Evolutionary conservation across 2,888 invertebrate species (phyloP).

Genomic region (Drosophila sordidula): DNA sequence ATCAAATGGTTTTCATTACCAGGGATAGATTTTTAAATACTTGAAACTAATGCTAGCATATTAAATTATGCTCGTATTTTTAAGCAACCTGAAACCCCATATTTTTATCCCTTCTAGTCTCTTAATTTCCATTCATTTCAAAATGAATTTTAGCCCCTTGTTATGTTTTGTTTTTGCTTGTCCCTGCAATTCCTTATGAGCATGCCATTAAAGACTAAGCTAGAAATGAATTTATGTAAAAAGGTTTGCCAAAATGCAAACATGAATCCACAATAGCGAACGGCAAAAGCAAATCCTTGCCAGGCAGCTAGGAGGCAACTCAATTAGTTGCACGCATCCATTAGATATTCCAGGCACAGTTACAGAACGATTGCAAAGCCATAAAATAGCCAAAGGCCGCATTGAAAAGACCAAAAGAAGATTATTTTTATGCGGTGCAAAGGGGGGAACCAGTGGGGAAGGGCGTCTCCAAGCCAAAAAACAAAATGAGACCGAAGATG

Average conservation of each 20-base stretch:
- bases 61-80: too few relatives aligned
- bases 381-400: slow-evolving; percentile 78
- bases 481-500: slow-evolving; percentile 66
- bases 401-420: slow-evolving; percentile 58
- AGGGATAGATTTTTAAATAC: too few relatives aligned
- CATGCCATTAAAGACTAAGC: slow-evolving; percentile 45
- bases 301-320: slow-evolving; percentile 53
- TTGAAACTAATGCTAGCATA: too few relatives aligned
- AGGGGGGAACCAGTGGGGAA: slow-evolving; percentile 5
- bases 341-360: slow-evolving; percentile 75
- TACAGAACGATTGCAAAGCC: slow-evolving; percentile 77
- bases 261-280: slow-evolving; percentile 28
- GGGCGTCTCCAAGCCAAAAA: slow-evolving; percentile 34
- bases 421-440: slow-evolving; percentile 31
- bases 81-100: too few relatives aligned
- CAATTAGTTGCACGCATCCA: slow-evolving; percentile 79
- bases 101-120: neutral
- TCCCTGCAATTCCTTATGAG: slow-evolving; percentile 1
- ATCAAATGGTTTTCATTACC: too few relatives aligned
- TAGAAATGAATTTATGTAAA: slow-evolving; percentile 48
- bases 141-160: slow-evolving; percentile 17
- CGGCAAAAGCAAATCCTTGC: slow-evolving; percentile 39
- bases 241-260: slow-evolving; percentile 51
- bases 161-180: slow-evolving; percentile 1
- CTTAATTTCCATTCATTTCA: neutral